Base-by-base conservation (phyloP, 2,113 vertebrate genomes). In the Gobio gobio region DNA sequence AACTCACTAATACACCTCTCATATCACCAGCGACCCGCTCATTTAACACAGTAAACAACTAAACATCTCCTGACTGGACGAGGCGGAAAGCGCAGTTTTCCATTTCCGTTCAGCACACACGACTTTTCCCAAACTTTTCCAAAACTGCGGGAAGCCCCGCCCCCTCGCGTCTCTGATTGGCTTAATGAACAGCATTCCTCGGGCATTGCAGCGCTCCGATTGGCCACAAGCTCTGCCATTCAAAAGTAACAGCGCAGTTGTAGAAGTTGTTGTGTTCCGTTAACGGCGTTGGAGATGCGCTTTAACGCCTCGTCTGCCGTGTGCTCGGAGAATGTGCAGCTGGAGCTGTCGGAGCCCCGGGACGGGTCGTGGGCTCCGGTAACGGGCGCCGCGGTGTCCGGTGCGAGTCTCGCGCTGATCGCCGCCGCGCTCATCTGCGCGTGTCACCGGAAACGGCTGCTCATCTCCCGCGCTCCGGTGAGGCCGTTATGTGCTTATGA, bases 361-460 rank as follows among this genome's bases (percentile, higher is more conserved):
- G 93, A 84, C 43, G 85, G 95, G 0, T 86, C 91, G 73, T 91
- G 95, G 0, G 95, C 91, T 0, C 85, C 97, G 78, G 82, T 97
- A 78, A 92, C 90, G 0, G 92, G 93, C 5, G 91, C 95, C 0
- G 91, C 95, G 47, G 90, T 96, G 49, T 94, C 95, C 74, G 96
- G 96, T 26, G 91, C 91, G 5, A 84, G 94, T 4, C 87, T 94
- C 0, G 97, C 96, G 3, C 83, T 95, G 10, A 73, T 94, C 22
- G 92, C 94, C 0, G 96, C 94, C 56, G 91, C 94, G 10, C 90
- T 97, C 24, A 84, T 98, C 0, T 95, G 94, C 61, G 83, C 91
- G 79, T 94, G 92, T 85, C 91, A 94, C n/a, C 68, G 95, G 51
- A 93, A 95, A 87, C 91, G 89, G 24, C 78, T 91, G 36, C 74